phyloP scores from a whole-genome alignment of 2,113 vertebrate genomes.

The Phyllostomus hastatus region DNA sequence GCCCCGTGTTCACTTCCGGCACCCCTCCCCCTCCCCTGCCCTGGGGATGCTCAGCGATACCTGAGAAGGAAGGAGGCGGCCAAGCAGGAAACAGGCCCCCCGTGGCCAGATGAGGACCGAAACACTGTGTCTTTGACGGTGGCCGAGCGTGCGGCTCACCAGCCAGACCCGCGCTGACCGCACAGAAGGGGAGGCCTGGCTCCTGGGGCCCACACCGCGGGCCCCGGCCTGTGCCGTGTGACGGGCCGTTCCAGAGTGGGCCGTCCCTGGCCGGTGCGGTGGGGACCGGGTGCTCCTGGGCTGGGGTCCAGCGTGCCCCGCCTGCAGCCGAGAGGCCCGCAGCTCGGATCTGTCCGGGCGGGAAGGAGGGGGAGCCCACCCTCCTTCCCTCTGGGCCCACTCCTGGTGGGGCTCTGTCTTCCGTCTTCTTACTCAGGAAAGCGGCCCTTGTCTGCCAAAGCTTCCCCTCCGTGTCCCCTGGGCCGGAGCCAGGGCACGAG shows the following conservation, averaged over 20 bases:
- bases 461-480: not conserved
- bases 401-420: not conserved
- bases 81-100: not conserved
- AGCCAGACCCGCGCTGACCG: no score
- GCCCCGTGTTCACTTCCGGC: not conserved
- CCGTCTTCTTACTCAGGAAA: not conserved
- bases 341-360: not conserved
- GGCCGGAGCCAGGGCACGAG: not conserved
- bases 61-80: not conserved
- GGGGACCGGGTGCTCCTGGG: not conserved
- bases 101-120: not conserved
- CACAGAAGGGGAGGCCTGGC: not conserved
- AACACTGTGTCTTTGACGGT: not conserved
- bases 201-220: fast-evolving
- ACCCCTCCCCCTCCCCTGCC: not conserved
- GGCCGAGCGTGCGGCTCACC: not conserved
- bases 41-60: not conserved
- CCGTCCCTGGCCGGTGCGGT: fast-evolving
- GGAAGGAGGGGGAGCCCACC: not conserved
- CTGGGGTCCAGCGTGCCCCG: fast-evolving
- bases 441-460: not conserved
- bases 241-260: not conserved
- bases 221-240: not conserved
- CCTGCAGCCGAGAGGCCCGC: fast-evolving
- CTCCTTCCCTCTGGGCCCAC: not conserved